Evolutionary conservation across 92 coral and sea anemone species (phyloP).

Genomic region (Phenganax stokvisi): DNA sequence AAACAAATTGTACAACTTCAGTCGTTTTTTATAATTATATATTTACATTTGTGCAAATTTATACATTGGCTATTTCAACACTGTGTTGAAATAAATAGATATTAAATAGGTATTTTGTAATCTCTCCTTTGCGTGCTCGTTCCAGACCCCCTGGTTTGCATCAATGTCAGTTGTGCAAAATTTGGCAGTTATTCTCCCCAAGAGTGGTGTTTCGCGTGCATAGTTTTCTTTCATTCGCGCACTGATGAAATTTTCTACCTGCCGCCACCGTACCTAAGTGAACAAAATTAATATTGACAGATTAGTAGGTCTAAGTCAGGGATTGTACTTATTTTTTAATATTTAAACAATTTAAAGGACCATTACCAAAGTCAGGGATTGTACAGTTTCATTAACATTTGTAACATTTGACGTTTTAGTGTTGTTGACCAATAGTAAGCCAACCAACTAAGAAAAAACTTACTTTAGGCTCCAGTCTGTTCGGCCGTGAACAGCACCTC

Average conservation of each 20-base stretch:
- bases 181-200: neutral
- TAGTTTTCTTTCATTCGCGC: neutral
- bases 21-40: neutral
- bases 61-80: neutral
- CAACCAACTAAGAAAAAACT: slow-evolving; percentile 16
- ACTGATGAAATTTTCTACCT: neutral
- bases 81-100: neutral
- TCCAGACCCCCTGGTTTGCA: neutral
- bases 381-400: no score
- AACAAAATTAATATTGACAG: neutral
- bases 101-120: neutral
- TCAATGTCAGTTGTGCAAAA: neutral
- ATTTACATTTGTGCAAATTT: neutral
- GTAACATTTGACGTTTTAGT: neutral
- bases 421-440: neutral
- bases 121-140: neutral
- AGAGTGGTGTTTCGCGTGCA: neutral
- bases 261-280: slow-evolving; percentile 26
- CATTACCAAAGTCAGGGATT: neutral
- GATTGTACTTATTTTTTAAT: neutral
- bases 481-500: slow-evolving; percentile 70
- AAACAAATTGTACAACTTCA: neutral
- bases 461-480: slow-evolving; percentile 94
- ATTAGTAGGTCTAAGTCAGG: no score
- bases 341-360: neutral